These are phyloP conservation scores for Eulemur albifrons DNA, from an alignment of 2,797 vertebrate genomes.

Conservation along the genomic window DNA sequence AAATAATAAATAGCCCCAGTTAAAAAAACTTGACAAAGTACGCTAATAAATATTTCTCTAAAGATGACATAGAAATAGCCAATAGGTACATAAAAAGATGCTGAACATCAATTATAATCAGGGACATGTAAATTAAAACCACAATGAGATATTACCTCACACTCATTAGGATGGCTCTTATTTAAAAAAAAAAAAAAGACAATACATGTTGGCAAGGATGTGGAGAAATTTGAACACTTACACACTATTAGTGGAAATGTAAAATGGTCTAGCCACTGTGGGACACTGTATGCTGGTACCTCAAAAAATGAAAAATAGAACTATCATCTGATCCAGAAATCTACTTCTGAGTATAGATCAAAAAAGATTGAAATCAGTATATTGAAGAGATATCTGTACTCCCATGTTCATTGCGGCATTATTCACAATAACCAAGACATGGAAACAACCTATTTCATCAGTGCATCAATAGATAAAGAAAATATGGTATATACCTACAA, in stretches of 20 bases:
- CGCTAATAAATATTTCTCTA: background rate
- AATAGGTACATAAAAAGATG: background rate
- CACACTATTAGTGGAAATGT: background rate
- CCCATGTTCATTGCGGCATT: background rate
- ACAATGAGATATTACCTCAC: background rate
- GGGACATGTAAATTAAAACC: background rate
- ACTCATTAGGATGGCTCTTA: background rate
- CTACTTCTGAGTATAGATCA: background rate
- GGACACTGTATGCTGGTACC: background rate
- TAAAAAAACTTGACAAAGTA: background rate
- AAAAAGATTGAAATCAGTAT: background rate
- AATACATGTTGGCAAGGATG: background rate
- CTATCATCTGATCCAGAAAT: background rate
- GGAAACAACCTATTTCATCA: too few relatives aligned
- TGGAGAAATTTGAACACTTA: background rate
- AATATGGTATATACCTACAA: background rate
- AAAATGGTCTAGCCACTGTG: too few relatives aligned
- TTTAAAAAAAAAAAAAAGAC: background rate
- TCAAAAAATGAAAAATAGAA: background rate
- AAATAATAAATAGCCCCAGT: background rate
- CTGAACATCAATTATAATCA: background rate
- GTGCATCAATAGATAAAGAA: background rate
- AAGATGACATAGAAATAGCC: background rate
- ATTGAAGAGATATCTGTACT: background rate
- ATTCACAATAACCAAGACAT: background rate